Evolutionary conservation across 2,888 invertebrate genomes (phyloP).

Genomic region (Schizotus pectinicornis): DNA sequence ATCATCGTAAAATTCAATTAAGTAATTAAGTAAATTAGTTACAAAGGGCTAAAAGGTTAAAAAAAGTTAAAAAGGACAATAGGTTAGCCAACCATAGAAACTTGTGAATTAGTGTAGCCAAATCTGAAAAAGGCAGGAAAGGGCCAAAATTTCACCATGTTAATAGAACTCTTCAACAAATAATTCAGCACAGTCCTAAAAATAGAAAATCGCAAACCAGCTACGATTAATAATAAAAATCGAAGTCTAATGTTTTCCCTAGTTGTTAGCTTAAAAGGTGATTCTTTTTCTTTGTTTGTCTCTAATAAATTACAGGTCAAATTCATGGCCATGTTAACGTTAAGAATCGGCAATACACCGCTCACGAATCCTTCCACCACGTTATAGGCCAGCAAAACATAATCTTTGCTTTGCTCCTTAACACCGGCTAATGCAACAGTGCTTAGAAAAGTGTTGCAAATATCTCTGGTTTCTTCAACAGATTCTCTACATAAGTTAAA

Average conservation of each 20-base stretch:
- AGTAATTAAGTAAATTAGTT: no score
- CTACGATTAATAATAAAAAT: slow-evolving; percentile 24
- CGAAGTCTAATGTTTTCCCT: slow-evolving; percentile 25
- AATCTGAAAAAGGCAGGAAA: slow-evolving; percentile 71
- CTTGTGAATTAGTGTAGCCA: slow-evolving; percentile 66
- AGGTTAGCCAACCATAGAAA: slow-evolving; percentile 40
- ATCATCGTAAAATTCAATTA: no score
- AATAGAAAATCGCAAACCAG: slow-evolving; percentile 52
- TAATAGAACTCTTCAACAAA: slow-evolving; percentile 64
- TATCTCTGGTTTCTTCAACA: slow-evolving; percentile 66
- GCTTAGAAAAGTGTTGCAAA: slow-evolving; percentile 65
- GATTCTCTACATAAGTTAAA: slow-evolving; percentile 73
- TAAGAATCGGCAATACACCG: slow-evolving; percentile 68
- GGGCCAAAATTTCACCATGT: slow-evolving; percentile 71
- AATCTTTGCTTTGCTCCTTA: slow-evolving; percentile 65
- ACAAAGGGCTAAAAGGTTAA: no score
- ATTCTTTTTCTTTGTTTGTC: slow-evolving; percentile 26
- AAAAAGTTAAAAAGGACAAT: no score
- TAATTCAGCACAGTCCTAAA: slow-evolving; percentile 67
- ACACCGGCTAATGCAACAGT: slow-evolving; percentile 69
- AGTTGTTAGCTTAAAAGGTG: slow-evolving; percentile 16
- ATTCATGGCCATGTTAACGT: slow-evolving; percentile 65
- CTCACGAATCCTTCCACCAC: slow-evolving; percentile 70
- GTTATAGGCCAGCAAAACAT: slow-evolving; percentile 68
- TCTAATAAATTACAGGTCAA: slow-evolving; percentile 38